phyloP scores from a whole-genome alignment of 2,888 invertebrate species.

The Argyra leucocephala region DNA sequence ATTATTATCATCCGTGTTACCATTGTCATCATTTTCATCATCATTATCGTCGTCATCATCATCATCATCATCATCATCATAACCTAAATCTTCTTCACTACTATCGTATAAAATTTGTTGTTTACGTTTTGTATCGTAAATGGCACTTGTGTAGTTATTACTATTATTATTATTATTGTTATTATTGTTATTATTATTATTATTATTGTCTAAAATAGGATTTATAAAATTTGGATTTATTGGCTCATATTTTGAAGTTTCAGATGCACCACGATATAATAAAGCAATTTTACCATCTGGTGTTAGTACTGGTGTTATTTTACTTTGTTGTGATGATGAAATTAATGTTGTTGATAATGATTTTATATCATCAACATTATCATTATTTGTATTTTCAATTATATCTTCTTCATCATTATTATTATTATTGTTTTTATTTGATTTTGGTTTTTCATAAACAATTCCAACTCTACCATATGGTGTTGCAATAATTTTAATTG shows the following conservation, averaged over 20 bases:
- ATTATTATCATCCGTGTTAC: not conserved
- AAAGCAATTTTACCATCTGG: constrained; percentile 46
- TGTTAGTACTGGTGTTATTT: constrained; percentile 45
- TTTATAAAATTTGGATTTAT: constrained; percentile 37
- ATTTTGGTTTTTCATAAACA: constrained; percentile 41
- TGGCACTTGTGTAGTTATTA: constrained; percentile 24
- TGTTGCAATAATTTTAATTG: constrained; percentile 45
- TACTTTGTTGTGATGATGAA: constrained; percentile 38
- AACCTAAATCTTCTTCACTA: constrained; percentile 23
- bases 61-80: constrained; percentile 23
- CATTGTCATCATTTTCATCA: constrained; percentile 16
- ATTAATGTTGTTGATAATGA: constrained; percentile 8
- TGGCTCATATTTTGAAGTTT: constrained; percentile 43
- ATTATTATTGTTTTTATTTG: constrained; percentile 25
- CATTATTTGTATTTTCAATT: constrained; percentile 34
- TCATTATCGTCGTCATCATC: constrained; percentile 24
- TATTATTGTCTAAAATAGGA: constrained; percentile 34
- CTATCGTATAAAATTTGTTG: constrained; percentile 21
- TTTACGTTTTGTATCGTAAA: constrained; percentile 22
- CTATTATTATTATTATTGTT: constrained; percentile 22
- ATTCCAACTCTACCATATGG: constrained; percentile 45
- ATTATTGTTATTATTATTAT: constrained; percentile 28
- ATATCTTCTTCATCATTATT: constrained; percentile 25
- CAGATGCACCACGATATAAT: constrained; percentile 44
- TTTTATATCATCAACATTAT: constrained; percentile 40